phyloP scores from a whole-genome alignment of 2,797 vertebrate species.

The Gymnoscopelus microlampas region DNA sequence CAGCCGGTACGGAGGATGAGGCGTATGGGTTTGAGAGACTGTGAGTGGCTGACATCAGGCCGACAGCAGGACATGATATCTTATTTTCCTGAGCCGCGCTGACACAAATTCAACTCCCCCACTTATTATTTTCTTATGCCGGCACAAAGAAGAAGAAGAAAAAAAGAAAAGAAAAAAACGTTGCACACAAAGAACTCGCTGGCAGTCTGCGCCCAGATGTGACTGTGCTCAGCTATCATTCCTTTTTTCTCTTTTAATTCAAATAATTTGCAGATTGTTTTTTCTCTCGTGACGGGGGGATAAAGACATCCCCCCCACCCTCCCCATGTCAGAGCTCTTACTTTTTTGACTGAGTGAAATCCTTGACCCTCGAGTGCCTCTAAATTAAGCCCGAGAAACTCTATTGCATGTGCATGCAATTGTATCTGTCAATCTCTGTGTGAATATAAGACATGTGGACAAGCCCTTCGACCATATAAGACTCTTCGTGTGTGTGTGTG shows the following conservation, averaged over 20 bases:
- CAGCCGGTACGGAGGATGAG: slow-evolving; percentile 87
- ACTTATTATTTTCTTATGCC: slow-evolving; percentile 94
- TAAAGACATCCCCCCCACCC: slow-evolving; percentile 85
- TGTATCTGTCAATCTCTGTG: slow-evolving; percentile 78
- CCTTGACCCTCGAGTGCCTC: slow-evolving; percentile 76
- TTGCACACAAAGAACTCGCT: slow-evolving; percentile 75
- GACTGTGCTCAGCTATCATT: slow-evolving; percentile 48
- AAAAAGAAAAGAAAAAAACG: slow-evolving; percentile 54
- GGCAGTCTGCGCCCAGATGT: slow-evolving; percentile 89
- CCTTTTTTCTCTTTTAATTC: slow-evolving; percentile 85
- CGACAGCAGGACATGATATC: slow-evolving; percentile 98
- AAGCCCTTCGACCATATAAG: slow-evolving; percentile 38
- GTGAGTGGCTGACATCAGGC: slow-evolving; percentile 93
- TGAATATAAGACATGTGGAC: slow-evolving; percentile 78
- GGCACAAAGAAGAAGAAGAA: slow-evolving; percentile 48
- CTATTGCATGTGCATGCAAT: slow-evolving; percentile 83
- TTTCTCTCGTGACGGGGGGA: slow-evolving; percentile 71
- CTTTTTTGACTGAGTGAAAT: slow-evolving; percentile 71
- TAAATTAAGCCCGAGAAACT: slow-evolving; percentile 76
- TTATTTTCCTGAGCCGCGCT: slow-evolving; percentile 95
- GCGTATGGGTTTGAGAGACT: slow-evolving; percentile 87
- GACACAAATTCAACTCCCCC: slow-evolving; percentile 93
- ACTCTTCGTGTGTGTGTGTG: slow-evolving; percentile 34
- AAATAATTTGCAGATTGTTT: slow-evolving; percentile 90
- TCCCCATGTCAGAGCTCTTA: slow-evolving; percentile 52